These are phyloP conservation scores for Narcine bancroftii DNA, from an alignment of 2,113 vertebrate species.

Conservation along the genomic window DNA sequence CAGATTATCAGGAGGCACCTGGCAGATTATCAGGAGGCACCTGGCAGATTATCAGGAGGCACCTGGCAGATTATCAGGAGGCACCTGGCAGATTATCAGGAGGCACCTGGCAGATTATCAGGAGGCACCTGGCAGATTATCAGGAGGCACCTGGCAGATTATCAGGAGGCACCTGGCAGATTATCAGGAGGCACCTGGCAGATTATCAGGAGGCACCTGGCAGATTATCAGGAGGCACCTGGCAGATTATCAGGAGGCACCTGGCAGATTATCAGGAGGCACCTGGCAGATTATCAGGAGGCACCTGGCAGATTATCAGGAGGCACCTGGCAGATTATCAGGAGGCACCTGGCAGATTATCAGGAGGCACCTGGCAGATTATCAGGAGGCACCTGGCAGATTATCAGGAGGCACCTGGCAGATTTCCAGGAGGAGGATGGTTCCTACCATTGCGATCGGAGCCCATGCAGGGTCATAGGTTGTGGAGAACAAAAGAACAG, in stretches of 20 bases:
- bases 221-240: no score
- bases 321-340: no score
- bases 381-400: no score
- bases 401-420: not conserved
- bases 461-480: not conserved
- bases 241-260: no score
- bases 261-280: no score
- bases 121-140: not conserved
- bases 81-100: not conserved
- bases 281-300: no score
- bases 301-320: no score
- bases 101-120: not conserved
- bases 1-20: not conserved
- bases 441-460: not conserved
- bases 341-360: no score
- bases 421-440: not conserved
- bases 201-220: not conserved
- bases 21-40: not conserved
- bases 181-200: not conserved
- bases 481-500: not conserved
- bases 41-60: not conserved
- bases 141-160: not conserved
- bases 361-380: no score
- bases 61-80: not conserved
- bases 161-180: not conserved